Conservation (phyloP, 2,113 vertebrate genomes). For the Opisthocomus hoazin region DNA sequence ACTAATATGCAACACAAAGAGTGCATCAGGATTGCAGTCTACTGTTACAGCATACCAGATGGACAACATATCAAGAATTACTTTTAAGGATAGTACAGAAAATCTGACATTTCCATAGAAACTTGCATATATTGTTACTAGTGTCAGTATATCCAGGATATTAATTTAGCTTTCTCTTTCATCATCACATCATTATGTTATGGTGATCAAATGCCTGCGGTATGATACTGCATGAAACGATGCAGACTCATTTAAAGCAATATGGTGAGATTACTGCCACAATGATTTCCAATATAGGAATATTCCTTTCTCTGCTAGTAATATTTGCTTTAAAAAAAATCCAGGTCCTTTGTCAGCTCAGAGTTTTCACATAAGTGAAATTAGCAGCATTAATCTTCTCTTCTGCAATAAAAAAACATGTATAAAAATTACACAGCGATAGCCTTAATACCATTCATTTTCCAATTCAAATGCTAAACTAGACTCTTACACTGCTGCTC, state of each 20-base stretch:
- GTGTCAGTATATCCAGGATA: constrained; percentile 22
- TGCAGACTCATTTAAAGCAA: background rate
- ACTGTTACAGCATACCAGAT: background rate
- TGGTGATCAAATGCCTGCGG: background rate
- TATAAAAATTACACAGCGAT: constrained; percentile 43
- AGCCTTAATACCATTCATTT: constrained; percentile 53
- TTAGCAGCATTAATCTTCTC: constrained; percentile 69
- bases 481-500: constrained; percentile 34
- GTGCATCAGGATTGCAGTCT: background rate
- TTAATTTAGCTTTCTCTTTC: constrained; percentile 40
- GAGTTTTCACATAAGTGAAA: constrained; percentile 57
- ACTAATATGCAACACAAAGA: background rate
- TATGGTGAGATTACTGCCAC: constrained; percentile 14
- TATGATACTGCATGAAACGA: constrained; percentile 5
- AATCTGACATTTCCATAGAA: background rate
- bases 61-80: background rate
- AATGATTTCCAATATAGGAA: constrained; percentile 37
- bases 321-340: constrained; percentile 55
- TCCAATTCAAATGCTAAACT: constrained; percentile 66
- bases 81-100: background rate
- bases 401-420: constrained; percentile 46
- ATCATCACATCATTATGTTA: background rate
- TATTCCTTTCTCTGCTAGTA: constrained; percentile 10
- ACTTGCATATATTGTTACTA: background rate
- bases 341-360: constrained; percentile 29